phyloP scores from a whole-genome alignment of 2,113 vertebrate genomes.

The Nymphicus hollandicus region DNA sequence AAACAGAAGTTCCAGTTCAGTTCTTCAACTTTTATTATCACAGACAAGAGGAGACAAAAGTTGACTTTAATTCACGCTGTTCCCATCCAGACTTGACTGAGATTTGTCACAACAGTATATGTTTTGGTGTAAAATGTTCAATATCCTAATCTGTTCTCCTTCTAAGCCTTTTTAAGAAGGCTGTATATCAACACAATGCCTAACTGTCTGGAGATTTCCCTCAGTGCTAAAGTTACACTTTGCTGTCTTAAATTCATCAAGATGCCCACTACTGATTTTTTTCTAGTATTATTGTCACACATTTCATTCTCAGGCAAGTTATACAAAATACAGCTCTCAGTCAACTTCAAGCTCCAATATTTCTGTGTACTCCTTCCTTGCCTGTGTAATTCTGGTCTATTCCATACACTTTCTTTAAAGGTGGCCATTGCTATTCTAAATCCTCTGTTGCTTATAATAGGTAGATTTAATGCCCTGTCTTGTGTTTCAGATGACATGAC shows the following conservation, averaged over 20 bases:
- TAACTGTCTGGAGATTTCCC: not conserved
- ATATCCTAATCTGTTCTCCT: not conserved
- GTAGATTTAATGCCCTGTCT: not conserved
- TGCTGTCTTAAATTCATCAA: not conserved
- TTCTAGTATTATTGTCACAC: not conserved
- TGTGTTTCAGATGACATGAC: not conserved
- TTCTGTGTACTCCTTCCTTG: not conserved
- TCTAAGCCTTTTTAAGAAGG: not conserved
- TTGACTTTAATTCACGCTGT: rapidly evolving
- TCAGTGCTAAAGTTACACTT: not conserved
- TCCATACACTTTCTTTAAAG: not conserved
- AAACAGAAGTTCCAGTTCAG: not conserved
- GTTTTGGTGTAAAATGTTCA: not conserved
- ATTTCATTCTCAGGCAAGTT: not conserved
- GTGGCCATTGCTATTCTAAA: not conserved
- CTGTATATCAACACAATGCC: not conserved
- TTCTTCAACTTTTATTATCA: not conserved
- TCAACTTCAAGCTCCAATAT: not conserved
- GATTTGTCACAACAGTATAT: not conserved
- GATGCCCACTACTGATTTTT: not conserved
- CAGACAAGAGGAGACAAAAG: not conserved
- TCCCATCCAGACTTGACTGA: not conserved
- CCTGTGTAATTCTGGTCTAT: not conserved
- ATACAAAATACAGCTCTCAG: not conserved
- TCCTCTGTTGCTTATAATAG: not conserved